Evolutionary conservation across 2,888 invertebrate species (phyloP).

Genomic region (Homarus gammarus): DNA sequence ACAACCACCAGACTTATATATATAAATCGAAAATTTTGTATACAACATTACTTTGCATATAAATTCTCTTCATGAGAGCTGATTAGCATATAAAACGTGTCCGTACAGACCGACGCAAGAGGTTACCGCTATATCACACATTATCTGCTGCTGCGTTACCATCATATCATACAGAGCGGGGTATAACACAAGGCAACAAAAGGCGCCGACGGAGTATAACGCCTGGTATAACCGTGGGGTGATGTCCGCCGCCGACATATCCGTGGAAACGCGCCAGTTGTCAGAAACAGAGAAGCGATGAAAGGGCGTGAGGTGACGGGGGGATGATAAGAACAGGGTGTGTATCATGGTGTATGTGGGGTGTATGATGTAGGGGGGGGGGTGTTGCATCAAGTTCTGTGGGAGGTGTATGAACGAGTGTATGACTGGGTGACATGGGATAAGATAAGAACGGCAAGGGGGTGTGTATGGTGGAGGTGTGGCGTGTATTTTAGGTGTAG

Average conservation of each 20-base stretch:
- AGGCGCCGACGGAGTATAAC: slow-evolving; percentile 30
- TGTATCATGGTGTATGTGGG: background rate
- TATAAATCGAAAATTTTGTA: slow-evolving; percentile 33
- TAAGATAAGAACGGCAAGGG: too few relatives aligned
- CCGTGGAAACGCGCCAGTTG: background rate
- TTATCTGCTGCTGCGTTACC: slow-evolving; percentile 16
- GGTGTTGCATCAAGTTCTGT: too few relatives aligned
- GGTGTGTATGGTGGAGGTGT: too few relatives aligned
- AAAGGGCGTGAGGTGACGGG: background rate
- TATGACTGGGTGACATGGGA: background rate
- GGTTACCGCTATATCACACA: slow-evolving; percentile 15
- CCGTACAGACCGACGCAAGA: slow-evolving; percentile 14
- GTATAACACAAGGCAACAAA: slow-evolving; percentile 40
- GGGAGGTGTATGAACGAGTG: background rate
- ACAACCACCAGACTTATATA: slow-evolving; percentile 22
- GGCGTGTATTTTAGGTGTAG: too few relatives aligned
- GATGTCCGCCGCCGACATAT: slow-evolving; percentile 1
- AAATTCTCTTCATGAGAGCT: slow-evolving; percentile 37
- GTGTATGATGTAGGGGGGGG: too few relatives aligned
- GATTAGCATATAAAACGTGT: slow-evolving; percentile 40
- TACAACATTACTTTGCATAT: slow-evolving; percentile 42
- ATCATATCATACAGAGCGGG: slow-evolving; percentile 36
- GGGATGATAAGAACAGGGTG: background rate
- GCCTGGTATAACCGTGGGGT: slow-evolving; percentile 4
- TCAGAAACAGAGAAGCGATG: background rate